Percentiles rank a stretch among this genome's conserved stretches.
phyloP scores from a whole-genome alignment of 2,888 invertebrate species.

The Yponomeuta sedellus region DNA sequence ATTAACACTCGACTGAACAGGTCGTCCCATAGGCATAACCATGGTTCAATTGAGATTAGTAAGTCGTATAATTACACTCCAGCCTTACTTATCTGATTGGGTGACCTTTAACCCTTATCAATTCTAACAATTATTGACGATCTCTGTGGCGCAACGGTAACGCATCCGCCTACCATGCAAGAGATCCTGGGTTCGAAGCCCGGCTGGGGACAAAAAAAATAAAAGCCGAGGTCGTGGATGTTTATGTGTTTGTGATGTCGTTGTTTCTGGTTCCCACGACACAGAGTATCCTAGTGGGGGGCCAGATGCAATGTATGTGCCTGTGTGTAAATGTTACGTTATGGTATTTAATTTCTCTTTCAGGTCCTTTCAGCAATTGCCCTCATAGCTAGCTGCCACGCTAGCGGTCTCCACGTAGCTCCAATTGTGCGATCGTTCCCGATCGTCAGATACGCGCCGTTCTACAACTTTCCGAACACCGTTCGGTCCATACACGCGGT shows the following conservation, averaged over 20 bases:
- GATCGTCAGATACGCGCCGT: slow-evolving; percentile 64
- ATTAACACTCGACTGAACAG: slow-evolving; percentile 55
- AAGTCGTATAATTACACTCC: slow-evolving; percentile 32
- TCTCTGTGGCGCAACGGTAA: no score
- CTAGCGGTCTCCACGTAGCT: slow-evolving; percentile 58
- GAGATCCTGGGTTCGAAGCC: no score
- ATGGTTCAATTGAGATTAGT: slow-evolving; percentile 63
- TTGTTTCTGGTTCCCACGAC: no score
- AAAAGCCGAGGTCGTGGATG: no score
- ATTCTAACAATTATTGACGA: no score
- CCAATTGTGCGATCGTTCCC: slow-evolving; percentile 54
- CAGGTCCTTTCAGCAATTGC: slow-evolving; percentile 49
- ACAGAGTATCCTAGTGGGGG: no score
- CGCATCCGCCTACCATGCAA: no score
- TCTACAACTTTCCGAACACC: slow-evolving; percentile 62
- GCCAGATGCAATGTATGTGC: no score
- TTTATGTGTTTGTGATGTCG: no score
- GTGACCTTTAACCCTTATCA: neutral
- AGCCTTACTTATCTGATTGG: no score
- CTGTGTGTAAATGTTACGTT: no score
- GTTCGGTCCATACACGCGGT: slow-evolving; percentile 62
- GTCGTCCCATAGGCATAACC: slow-evolving; percentile 42
- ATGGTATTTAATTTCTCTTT: slow-evolving; percentile 28
- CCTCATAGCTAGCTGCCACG: slow-evolving; percentile 59
- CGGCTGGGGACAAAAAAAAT: no score